Conservation (phyloP, 2,888 invertebrate species). For the Pecten maximus region DNA sequence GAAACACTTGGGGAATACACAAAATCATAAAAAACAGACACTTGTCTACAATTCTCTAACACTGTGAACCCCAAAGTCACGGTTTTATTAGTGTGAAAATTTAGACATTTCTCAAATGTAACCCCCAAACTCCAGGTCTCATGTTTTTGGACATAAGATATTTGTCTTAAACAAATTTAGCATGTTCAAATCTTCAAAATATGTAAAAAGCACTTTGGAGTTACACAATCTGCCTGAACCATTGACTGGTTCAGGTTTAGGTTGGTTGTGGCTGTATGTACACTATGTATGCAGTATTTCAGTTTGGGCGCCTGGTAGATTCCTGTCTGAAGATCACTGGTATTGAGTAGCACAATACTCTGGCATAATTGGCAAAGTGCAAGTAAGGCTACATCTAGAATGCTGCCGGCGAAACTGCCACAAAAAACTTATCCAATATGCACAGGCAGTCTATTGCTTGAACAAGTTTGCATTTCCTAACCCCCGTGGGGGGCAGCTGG, state of each 20-base stretch:
- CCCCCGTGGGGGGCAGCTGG: constrained; percentile 11
- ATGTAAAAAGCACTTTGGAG: background rate
- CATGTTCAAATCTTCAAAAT: background rate
- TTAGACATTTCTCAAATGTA: no score
- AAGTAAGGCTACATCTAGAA: background rate
- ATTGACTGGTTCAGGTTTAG: background rate
- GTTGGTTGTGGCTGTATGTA: background rate
- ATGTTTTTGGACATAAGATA: background rate
- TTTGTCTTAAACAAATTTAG: background rate
- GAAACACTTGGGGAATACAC: background rate
- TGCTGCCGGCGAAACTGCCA: background rate
- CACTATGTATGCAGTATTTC: background rate
- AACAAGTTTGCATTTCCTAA: constrained; percentile 20
- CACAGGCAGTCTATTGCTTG: constrained; percentile 18
- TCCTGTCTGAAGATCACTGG: background rate
- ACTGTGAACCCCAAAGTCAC: background rate
- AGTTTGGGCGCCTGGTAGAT: background rate
- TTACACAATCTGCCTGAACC: background rate
- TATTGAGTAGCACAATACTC: background rate
- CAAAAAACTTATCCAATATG: constrained; percentile 28
- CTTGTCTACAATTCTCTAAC: background rate
- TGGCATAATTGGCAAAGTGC: background rate
- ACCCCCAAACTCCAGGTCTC: background rate
- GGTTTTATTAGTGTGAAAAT: no score
- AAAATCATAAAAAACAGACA: background rate